Evolutionary conservation across 2,797 vertebrate species (phyloP).

Genomic region (Clarias laeviceps): DNA sequence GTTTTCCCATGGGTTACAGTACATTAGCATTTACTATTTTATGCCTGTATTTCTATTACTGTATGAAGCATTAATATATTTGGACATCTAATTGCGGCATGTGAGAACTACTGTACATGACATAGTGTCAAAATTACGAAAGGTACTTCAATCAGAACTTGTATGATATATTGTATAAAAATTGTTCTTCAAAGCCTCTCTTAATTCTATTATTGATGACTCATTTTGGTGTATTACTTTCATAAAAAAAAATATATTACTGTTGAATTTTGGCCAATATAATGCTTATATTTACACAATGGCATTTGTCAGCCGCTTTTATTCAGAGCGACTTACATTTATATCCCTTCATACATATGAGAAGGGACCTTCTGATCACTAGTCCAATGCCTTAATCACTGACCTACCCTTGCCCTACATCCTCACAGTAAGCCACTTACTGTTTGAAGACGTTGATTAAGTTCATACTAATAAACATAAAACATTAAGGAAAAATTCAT

Average conservation of each 20-base stretch:
- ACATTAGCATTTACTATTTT: not conserved
- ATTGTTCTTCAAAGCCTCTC: not conserved
- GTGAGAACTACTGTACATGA: not conserved
- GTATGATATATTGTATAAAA: not conserved
- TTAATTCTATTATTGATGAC: not conserved
- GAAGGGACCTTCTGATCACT: too few relatives aligned
- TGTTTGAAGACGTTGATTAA: too few relatives aligned
- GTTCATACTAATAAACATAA: too few relatives aligned
- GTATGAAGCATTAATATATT: not conserved
- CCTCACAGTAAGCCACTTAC: too few relatives aligned
- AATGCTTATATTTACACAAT: too few relatives aligned
- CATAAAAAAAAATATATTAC: constrained; percentile 4
- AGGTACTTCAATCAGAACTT: not conserved
- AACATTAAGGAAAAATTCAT: too few relatives aligned
- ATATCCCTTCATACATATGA: too few relatives aligned
- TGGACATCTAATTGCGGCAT: not conserved
- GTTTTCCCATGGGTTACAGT: not conserved
- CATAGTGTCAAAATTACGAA: not conserved
- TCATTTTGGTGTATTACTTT: not conserved
- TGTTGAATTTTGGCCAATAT: not conserved
- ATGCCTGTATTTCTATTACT: not conserved
- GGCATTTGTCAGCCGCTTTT: too few relatives aligned
- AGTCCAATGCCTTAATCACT: too few relatives aligned
- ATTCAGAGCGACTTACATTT: too few relatives aligned
- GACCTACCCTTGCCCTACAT: too few relatives aligned